Conservation (phyloP, 2,113 vertebrate genomes). For the Columba livia region DNA sequence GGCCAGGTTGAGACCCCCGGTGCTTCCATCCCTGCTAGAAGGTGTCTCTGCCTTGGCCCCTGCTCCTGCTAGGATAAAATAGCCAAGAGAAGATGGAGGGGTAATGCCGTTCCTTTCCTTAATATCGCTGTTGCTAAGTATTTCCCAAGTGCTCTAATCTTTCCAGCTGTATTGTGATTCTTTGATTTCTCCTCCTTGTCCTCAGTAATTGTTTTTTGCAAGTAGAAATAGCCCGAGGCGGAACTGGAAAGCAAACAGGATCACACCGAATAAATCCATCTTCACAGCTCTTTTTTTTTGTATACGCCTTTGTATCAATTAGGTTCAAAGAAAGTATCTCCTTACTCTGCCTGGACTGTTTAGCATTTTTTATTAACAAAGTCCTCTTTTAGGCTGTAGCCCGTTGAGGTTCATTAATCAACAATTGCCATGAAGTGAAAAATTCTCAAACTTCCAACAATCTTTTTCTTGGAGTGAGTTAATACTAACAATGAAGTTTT, state of each 20-base stretch:
- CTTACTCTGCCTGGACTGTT: slow-evolving; percentile 23
- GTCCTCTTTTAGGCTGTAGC: slow-evolving; percentile 61
- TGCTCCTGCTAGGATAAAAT: background rate
- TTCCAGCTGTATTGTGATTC: background rate
- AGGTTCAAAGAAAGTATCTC: slow-evolving; percentile 64
- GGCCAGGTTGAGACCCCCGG: background rate
- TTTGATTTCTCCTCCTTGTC: slow-evolving; percentile 38
- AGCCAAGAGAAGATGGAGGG: background rate
- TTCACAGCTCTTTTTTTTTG: slow-evolving; percentile 18
- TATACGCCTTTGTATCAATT: background rate
- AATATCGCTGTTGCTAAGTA: background rate
- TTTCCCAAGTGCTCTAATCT: background rate
- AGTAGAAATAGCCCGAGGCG: background rate
- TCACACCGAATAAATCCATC: slow-evolving; percentile 41
- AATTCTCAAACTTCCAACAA: slow-evolving; percentile 53
- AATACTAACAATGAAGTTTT: slow-evolving; percentile 64
- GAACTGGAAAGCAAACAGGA: slow-evolving; percentile 29
- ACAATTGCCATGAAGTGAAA: slow-evolving; percentile 56
- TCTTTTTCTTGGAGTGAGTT: slow-evolving; percentile 65
- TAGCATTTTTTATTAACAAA: slow-evolving; percentile 68
- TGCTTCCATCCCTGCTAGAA: background rate
- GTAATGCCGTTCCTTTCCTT: background rate
- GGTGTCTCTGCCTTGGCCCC: background rate
- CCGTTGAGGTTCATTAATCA: slow-evolving; percentile 61
- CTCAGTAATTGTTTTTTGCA: slow-evolving; percentile 8